phyloP scores from a whole-genome alignment of 2,888 invertebrate species.

The Nomada hirtipes region DNA sequence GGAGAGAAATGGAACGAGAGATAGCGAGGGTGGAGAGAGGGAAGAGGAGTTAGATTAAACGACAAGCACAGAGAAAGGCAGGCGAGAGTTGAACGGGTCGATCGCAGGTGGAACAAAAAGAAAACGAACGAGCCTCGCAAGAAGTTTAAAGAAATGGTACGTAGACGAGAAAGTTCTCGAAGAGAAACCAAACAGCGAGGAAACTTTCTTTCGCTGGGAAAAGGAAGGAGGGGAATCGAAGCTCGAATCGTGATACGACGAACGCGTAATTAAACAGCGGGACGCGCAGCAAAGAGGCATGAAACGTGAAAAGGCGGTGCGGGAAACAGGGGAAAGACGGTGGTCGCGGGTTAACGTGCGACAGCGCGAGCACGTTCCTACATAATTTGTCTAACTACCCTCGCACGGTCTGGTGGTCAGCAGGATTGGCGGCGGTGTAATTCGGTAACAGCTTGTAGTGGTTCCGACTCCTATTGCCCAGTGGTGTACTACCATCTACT shows the following conservation, averaged over 20 bases:
- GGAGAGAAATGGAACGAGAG: conserved; percentile 34
- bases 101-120: conserved; percentile 27
- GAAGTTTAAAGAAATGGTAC: conserved; percentile 6
- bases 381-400: conserved; percentile 76
- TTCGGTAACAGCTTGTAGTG: conserved; percentile 78
- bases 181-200: not conserved
- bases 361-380: conserved; percentile 70
- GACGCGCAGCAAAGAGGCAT: not conserved
- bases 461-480: conserved; percentile 71
- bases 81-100: conserved; percentile 3
- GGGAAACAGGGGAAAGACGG: not conserved
- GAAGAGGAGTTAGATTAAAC: conserved; percentile 43
- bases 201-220: not conserved
- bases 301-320: not conserved
- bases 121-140: not conserved
- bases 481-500: conserved; percentile 65
- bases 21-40: conserved; percentile 47
- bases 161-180: conserved; percentile 4
- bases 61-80: conserved; percentile 14
- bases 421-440: conserved; percentile 74
- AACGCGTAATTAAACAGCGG: conserved; percentile 2
- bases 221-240: not conserved
- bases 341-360: conserved; percentile 47
- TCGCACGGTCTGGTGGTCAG: conserved; percentile 70
- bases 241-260: too few species aligned